Base-by-base conservation (phyloP, 2,113 vertebrate genomes). In the Vidua macroura region DNA sequence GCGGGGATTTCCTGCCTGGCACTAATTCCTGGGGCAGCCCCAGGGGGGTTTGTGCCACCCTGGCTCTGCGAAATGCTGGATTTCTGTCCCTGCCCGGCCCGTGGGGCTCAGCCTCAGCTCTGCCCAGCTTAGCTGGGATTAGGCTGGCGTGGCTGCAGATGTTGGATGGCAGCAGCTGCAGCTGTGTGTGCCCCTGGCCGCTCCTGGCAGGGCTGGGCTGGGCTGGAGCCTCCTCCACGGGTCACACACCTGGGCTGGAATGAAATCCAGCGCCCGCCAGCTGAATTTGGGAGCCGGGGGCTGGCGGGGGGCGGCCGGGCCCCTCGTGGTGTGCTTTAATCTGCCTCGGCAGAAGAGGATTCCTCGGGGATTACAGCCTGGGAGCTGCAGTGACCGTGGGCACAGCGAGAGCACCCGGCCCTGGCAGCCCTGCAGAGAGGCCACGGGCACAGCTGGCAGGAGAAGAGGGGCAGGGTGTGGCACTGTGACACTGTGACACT, bases 181-280 rank as follows among this genome's bases (percentile, higher is more conserved):
- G 44, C 77, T 15, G 35, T 4, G 13, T 0, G 27, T 12, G 76
- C 62, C 15, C 15, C 0, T 6, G 77, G 33, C 15, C 11, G 0
- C 11, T 16, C 31, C 37, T 7, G 77, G 33, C 2, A 14, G 9
- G 1, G 35, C 44, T n/a, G 37, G 17, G 17, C 0, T 1, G 0
- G 0, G 11, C 1, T 0, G 21, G 9, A 30, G 28, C 72, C 76
- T 25, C 3, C 0, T 5, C 22, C 2, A 3, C 2, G 6, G 41
- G 2, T 6, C 2, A 0, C 24, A 10, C 4, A 43, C 18, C n/a
- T 2, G 35, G 10, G 60, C 6, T 1, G 6, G 10, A 0, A 8
- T 3, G 15, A 10, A 31, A 41, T 2, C 5, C 30, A 3, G 89
- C 48, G 4, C 11, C 43, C 0, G 0, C 10, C 41, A 1, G 3